These are phyloP conservation scores for Caenorhabditis sinica DNA, from an alignment of 2,888 invertebrate species.

Conservation along the genomic window DNA sequence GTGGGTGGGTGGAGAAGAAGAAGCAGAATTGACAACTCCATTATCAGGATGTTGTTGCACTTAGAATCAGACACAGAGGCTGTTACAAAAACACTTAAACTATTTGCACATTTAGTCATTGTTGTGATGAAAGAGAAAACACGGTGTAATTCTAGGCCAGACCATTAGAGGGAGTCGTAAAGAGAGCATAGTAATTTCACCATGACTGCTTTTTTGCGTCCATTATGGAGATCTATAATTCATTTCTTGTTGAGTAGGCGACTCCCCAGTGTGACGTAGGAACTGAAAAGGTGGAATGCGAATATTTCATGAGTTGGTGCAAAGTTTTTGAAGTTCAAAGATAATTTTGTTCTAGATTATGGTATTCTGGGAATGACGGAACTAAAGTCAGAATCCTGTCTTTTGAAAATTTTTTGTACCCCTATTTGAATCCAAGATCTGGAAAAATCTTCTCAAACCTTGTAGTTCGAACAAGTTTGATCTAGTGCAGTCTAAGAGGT, in stretches of 20 bases:
- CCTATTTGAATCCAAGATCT: no score
- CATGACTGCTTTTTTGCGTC: slow-evolving; percentile 36
- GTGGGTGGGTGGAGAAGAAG: slow-evolving; percentile 5
- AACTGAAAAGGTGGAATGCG: background rate
- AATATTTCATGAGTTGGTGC: background rate
- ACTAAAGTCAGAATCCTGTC: background rate
- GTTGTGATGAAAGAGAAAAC: background rate
- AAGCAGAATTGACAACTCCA: background rate
- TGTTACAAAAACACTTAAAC: background rate
- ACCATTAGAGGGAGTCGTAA: background rate
- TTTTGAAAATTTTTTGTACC: no score
- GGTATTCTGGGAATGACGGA: background rate
- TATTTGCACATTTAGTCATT: background rate
- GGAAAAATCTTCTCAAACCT: no score
- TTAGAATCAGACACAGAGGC: background rate
- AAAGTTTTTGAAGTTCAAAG: slow-evolving; percentile 1
- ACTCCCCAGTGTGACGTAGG: slow-evolving; percentile 3
- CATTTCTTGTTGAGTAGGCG: slow-evolving; percentile 13
- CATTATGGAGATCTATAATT: slow-evolving; percentile 26
- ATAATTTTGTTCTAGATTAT: background rate
- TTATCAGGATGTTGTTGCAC: background rate
- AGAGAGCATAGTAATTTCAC: slow-evolving; percentile 6
- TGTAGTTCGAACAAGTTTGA: no score
- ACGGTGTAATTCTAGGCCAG: background rate
- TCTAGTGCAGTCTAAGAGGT: no score